Conservation (phyloP, 2,113 vertebrate species). For the Puntigrus tetrazona region DNA sequence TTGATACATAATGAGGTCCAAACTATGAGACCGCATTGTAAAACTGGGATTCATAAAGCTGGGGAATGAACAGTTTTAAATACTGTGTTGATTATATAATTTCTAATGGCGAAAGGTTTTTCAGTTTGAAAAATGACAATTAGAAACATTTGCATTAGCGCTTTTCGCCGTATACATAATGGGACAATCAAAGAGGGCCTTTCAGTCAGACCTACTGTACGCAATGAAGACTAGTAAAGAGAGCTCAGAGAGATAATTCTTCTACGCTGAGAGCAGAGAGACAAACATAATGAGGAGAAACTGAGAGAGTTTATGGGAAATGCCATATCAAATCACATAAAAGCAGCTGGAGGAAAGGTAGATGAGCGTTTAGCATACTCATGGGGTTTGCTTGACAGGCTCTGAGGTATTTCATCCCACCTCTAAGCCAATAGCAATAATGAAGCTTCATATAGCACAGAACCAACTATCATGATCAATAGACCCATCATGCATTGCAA, state of each 20-base stretch:
- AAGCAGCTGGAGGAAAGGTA: conserved; percentile 35
- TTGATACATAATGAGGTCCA: not conserved
- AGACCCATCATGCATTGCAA: conserved; percentile 4
- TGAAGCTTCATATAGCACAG: conserved; percentile 27
- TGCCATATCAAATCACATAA: conserved; percentile 35
- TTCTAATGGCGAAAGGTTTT: not conserved
- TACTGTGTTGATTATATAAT: not conserved
- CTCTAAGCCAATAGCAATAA: conserved; percentile 28
- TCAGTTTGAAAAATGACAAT: not conserved
- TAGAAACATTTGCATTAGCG: not conserved
- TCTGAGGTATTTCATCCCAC: conserved; percentile 16
- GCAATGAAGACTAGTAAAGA: not conserved
- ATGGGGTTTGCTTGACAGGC: conserved; percentile 12
- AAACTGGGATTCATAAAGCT: not conserved
- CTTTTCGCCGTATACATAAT: not conserved
- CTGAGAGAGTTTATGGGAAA: conserved; percentile 35
- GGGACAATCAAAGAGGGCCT: not conserved
- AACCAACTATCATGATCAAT: conserved; percentile 31
- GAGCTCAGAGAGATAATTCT: conserved; percentile 26
- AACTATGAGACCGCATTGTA: not conserved
- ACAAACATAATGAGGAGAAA: conserved; percentile 34
- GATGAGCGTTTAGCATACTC: conserved; percentile 18
- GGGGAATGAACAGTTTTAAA: not conserved
- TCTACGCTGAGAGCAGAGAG: not conserved
- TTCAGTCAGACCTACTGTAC: conserved; percentile 14